phyloP scores from a whole-genome alignment of 2,888 invertebrate genomes.

The Allygus modestus region DNA sequence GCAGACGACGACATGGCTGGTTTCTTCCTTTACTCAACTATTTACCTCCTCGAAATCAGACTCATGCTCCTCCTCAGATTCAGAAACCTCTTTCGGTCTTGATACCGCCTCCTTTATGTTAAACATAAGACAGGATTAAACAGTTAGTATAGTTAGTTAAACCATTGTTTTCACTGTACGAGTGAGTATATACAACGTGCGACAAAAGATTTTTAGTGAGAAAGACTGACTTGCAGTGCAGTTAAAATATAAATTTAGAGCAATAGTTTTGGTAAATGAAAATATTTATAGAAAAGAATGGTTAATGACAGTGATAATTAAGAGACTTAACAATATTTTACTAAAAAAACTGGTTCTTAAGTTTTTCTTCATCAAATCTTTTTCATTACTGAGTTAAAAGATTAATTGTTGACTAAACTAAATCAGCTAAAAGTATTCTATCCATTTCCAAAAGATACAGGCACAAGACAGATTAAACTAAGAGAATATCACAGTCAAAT shows the following conservation, averaged over 20 bases:
- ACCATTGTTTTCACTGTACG: not conserved
- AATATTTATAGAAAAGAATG: no score
- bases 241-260: not conserved
- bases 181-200: not conserved
- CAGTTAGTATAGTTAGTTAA: slow-evolving; percentile 28
- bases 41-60: slow-evolving; percentile 27
- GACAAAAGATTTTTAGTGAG: not conserved
- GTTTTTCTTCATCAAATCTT: no score
- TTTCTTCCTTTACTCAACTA: not conserved
- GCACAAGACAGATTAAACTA: not conserved
- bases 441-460: not conserved
- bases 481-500: not conserved
- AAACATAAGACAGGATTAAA: slow-evolving; percentile 13
- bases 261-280: no score
- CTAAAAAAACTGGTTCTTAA: no score
- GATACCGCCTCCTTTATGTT: slow-evolving; percentile 7
- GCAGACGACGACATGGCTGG: slow-evolving; percentile 6
- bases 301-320: no score
- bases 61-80: slow-evolving; percentile 8
- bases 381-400: not conserved
- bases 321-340: no score
- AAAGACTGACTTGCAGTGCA: not conserved
- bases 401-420: not conserved
- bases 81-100: slow-evolving; percentile 25
- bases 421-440: not conserved